A percentile compares a stretch with the other conserved stretches of the same genome.
These are phyloP conservation scores for Drosophila flavopinicola DNA, from an alignment of 2,888 invertebrate species.

Conservation along the genomic window DNA sequence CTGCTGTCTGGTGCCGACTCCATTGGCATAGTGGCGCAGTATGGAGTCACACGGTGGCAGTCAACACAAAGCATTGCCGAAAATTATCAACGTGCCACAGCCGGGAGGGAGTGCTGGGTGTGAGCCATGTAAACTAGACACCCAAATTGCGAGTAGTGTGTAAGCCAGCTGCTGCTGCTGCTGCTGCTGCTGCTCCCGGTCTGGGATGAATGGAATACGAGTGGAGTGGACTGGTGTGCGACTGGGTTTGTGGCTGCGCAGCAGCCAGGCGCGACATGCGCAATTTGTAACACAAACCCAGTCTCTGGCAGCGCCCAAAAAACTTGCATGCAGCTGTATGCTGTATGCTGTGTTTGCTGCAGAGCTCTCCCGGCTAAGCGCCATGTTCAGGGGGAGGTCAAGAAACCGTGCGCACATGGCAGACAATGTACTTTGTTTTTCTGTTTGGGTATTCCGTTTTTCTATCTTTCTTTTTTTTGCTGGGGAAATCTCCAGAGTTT, in stretches of 20 bases:
- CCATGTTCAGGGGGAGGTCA: constrained; percentile 73
- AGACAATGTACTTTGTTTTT: constrained; percentile 36
- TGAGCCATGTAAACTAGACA: constrained; percentile 53
- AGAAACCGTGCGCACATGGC: constrained; percentile 72
- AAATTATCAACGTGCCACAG: constrained; percentile 54
- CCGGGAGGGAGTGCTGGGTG: too few species aligned
- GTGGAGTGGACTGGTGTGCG: constrained; percentile 1
- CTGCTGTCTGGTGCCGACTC: constrained; percentile 62
- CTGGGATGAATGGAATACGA: constrained; percentile 41
- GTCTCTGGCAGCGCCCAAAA: constrained; percentile 80
- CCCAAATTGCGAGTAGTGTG: constrained; percentile 47
- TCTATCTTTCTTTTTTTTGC: constrained; percentile 8
- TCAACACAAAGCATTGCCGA: constrained; percentile 63
- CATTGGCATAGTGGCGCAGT: constrained; percentile 34
- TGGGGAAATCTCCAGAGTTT: constrained; percentile 50
- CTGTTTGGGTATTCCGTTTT: constrained; percentile 13
- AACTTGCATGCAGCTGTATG: constrained; percentile 57
- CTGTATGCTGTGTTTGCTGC: too few species aligned
- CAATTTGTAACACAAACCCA: constrained; percentile 85
- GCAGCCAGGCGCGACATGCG: constrained; percentile 82
- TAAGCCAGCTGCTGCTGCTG: constrained; percentile 50
- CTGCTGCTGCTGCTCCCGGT: constrained; percentile 6
- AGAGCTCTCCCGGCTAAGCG: constrained; percentile 35
- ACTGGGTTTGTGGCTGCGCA: constrained; percentile 38
- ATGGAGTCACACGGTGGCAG: constrained; percentile 22